phyloP scores from a whole-genome alignment of 2,797 vertebrate species.

The Hozukius guyotensis region DNA sequence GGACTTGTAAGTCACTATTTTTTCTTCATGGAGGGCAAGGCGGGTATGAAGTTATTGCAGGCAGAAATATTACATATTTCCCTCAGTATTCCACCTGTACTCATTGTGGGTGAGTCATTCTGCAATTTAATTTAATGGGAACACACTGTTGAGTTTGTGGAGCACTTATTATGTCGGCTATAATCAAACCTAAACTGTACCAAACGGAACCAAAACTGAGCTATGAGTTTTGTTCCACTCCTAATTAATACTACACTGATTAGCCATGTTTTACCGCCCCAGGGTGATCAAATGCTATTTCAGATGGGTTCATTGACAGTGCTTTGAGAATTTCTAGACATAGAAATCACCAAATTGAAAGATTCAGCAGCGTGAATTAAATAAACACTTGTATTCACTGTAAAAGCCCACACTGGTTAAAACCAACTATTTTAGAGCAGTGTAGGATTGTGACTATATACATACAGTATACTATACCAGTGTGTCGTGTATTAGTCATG shows the following conservation, averaged over 20 bases:
- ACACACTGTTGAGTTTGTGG: not conserved
- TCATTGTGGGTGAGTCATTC: not conserved
- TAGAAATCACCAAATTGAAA: not conserved
- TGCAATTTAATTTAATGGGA: not conserved
- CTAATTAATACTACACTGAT: not conserved
- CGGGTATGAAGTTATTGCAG: not conserved
- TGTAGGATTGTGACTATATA: not conserved
- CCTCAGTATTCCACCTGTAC: not conserved
- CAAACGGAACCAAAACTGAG: not conserved
- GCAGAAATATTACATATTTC: not conserved
- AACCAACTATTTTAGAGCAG: not conserved
- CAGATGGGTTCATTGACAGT: not conserved
- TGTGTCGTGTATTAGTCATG: not conserved
- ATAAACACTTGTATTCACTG: no score
- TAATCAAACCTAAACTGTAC: not conserved
- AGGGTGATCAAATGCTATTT: not conserved
- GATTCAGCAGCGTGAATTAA: no score
- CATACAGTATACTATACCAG: not conserved
- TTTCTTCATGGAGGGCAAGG: not conserved
- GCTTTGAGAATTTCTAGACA: not conserved
- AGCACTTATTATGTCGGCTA: not conserved
- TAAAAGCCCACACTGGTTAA: not conserved
- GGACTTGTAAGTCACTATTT: not conserved
- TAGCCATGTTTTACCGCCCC: not conserved
- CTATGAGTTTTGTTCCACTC: not conserved